Percentiles rank a stretch among this genome's conserved stretches.
phyloP scores from a whole-genome alignment of 2,797 vertebrate genomes.

The Enteromius mattozi region DNA sequence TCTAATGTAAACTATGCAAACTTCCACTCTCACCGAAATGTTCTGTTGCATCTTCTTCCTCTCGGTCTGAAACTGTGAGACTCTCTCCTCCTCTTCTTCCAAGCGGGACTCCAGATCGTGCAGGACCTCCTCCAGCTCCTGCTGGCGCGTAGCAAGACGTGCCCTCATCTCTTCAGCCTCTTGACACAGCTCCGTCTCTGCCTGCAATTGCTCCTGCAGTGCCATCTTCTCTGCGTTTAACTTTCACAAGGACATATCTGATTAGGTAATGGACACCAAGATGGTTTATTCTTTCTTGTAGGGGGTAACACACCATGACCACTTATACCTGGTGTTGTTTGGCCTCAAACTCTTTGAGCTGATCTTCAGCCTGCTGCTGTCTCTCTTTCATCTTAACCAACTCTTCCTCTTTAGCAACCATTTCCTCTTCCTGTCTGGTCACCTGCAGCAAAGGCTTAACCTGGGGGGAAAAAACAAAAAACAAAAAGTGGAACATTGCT shows the following conservation, averaged over 20 bases:
- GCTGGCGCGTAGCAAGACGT: slow-evolving; percentile 90
- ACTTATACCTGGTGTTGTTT: slow-evolving; percentile 83
- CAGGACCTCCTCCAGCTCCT: slow-evolving; percentile 94
- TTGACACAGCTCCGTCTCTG: slow-evolving; percentile 93
- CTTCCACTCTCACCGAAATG: slow-evolving; percentile 74
- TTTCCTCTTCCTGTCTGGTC: slow-evolving; percentile 87
- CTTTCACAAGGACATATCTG: slow-evolving; percentile 60
- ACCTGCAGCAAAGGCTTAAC: slow-evolving; percentile 89
- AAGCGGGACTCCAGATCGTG: slow-evolving; percentile 94
- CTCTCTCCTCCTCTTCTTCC: slow-evolving; percentile 93
- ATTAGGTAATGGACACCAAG: background rate
- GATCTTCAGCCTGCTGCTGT: slow-evolving; percentile 83
- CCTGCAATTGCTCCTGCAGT: slow-evolving; percentile 93
- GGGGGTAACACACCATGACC: background rate
- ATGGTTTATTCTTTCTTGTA: background rate
- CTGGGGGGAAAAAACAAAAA: slow-evolving; percentile 60
- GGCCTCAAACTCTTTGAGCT: slow-evolving; percentile 83
- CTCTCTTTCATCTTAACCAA: slow-evolving; percentile 87
- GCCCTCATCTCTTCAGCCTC: slow-evolving; percentile 97
- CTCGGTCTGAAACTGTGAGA: slow-evolving; percentile 74
- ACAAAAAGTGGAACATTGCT: background rate
- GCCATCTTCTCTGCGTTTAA: slow-evolving; percentile 83
- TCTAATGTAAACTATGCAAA: background rate
- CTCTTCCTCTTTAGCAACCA: slow-evolving; percentile 87
- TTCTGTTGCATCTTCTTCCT: slow-evolving; percentile 89